Evolutionary conservation across 1,140 invertebrate species (phyloP).

Genomic region (Polypedilum pembai): DNA sequence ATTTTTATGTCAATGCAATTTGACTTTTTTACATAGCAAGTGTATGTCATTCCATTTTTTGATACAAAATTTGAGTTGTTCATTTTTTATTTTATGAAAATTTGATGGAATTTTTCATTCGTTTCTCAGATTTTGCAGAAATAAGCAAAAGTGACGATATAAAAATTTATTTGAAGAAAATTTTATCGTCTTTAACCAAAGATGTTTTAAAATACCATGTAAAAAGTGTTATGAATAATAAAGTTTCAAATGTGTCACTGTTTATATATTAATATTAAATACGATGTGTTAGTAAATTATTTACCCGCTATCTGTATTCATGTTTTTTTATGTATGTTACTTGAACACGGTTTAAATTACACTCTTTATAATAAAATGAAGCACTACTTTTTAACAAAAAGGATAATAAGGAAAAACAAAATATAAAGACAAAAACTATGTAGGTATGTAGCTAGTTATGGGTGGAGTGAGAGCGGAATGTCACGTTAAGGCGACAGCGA

Average conservation of each 20-base stretch:
- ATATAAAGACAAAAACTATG: background rate
- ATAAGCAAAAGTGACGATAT: background rate
- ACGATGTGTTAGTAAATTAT: background rate
- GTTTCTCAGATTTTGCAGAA: background rate
- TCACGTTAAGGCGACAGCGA: background rate
- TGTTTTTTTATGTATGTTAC: background rate
- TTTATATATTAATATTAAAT: background rate
- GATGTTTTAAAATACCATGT: background rate
- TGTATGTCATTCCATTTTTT: too few species aligned
- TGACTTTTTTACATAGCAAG: background rate
- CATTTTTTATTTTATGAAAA: background rate
- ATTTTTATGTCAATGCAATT: background rate
- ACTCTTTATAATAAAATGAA: background rate
- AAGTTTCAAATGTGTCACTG: background rate
- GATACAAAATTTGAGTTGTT: too few species aligned
- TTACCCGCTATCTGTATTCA: conserved; percentile 25
- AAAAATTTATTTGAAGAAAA: background rate
- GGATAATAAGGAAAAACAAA: background rate
- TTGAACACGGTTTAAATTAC: background rate
- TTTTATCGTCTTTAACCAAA: too few species aligned
- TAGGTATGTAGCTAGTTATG: background rate
- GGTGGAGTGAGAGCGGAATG: background rate
- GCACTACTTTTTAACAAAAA: background rate
- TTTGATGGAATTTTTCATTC: background rate
- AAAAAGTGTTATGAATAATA: background rate